Percentiles rank a stretch among this genome's conserved stretches.
Conservation (phyloP, 2,113 vertebrate species). For the Lasiurus cinereus region DNA sequence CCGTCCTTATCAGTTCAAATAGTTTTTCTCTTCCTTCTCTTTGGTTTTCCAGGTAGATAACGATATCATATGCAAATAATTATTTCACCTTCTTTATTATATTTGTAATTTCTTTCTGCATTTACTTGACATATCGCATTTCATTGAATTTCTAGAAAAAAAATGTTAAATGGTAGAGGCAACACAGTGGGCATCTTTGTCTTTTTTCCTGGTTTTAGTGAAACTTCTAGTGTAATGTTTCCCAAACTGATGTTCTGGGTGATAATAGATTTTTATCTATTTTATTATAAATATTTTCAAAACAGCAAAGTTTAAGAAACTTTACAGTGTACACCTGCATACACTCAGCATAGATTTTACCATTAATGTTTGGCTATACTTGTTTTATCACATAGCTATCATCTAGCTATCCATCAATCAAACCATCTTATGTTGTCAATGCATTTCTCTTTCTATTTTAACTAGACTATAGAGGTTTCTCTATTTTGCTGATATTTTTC, state of each 20-base stretch:
- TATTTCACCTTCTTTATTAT: not conserved
- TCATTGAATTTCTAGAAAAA: conserved; percentile 52
- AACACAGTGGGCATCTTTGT: conserved; percentile 23
- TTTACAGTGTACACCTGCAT: not conserved
- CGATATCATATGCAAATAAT: conserved; percentile 6
- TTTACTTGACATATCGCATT: conserved; percentile 27
- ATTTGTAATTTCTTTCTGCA: conserved; percentile 39
- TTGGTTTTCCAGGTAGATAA: conserved; percentile 47
- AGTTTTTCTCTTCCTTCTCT: conserved; percentile 29
- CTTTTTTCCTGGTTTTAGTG: conserved; percentile 25
- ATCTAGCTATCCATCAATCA: not conserved
- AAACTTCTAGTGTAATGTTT: conserved; percentile 51
- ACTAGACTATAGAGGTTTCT: not conserved
- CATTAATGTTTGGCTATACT: conserved; percentile 16
- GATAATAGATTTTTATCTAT: conserved; percentile 50
- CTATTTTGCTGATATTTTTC: conserved; percentile 28
- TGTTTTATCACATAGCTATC: conserved; percentile 19
- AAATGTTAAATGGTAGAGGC: conserved; percentile 5
- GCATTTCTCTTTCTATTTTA: conserved; percentile 1
- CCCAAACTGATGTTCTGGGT: conserved; percentile 19
- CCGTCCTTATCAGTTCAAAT: conserved; percentile 8
- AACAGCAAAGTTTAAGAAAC: conserved; percentile 34
- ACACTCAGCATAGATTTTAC: conserved; percentile 12
- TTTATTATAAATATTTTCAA: conserved; percentile 52
- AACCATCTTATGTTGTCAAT: conserved; percentile 4